These are phyloP conservation scores for Terrapene triunguis DNA, from an alignment of 2,113 vertebrate genomes.

Conservation along the genomic window DNA sequence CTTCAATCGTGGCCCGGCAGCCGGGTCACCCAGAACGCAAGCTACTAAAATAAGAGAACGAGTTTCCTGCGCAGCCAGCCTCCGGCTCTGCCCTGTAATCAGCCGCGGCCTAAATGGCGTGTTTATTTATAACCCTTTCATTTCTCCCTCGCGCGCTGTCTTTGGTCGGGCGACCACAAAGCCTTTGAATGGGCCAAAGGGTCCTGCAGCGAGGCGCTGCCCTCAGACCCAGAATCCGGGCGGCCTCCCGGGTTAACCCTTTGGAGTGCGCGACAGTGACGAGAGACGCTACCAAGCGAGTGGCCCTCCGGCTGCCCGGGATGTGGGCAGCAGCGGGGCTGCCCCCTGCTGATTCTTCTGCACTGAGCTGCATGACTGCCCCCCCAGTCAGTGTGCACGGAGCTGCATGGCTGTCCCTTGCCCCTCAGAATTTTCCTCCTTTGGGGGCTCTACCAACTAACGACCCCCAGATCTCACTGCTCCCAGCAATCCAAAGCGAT, in stretches of 20 bases:
- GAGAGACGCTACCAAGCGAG: not conserved
- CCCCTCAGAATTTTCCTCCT: not conserved
- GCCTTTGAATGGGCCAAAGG: conserved; percentile 35
- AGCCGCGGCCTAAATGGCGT: conserved; percentile 17
- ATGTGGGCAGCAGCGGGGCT: no score
- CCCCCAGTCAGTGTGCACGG: no score
- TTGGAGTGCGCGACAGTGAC: not conserved
- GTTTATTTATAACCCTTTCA: conserved; percentile 48
- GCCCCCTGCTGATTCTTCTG: not conserved
- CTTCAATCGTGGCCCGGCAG: not conserved
- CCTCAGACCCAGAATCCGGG: not conserved
- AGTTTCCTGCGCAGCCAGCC: conserved; percentile 39
- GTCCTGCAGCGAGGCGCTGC: not conserved
- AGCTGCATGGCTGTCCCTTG: not conserved
- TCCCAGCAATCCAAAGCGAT: not conserved
- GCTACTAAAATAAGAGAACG: conserved; percentile 42
- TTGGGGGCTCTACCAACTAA: not conserved
- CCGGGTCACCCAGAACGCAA: conserved; percentile 24
- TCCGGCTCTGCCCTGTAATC: conserved; percentile 61
- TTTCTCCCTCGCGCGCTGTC: conserved; percentile 1
- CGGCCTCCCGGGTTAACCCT: not conserved
- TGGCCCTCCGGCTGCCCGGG: no score
- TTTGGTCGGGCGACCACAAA: not conserved
- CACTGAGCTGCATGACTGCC: not conserved
- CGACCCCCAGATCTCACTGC: not conserved